phyloP scores from a whole-genome alignment of 1,140 invertebrate species.

The Hesperophylax magnus region DNA sequence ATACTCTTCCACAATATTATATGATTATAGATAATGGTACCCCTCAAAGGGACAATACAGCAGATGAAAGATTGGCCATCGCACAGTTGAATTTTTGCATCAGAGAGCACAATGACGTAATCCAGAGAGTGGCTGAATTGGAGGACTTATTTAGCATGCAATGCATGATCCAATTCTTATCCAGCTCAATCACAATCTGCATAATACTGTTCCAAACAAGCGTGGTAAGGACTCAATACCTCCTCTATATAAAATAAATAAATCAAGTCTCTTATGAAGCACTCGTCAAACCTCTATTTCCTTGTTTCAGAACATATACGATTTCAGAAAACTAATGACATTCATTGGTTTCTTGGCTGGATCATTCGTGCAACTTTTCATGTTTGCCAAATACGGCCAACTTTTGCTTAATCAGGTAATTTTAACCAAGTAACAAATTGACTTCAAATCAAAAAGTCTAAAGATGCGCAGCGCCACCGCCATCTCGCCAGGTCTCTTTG shows the following conservation, averaged over 20 bases:
- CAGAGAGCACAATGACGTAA: constrained; percentile 16
- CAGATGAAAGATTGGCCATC: background rate
- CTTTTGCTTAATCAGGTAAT: constrained; percentile 15
- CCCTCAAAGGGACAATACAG: background rate
- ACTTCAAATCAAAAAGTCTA: no score
- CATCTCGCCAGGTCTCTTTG: no score
- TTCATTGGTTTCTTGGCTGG: constrained; percentile 11
- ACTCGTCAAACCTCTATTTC: background rate
- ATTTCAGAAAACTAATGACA: constrained; percentile 17
- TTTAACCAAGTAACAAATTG: background rate
- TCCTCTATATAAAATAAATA: background rate
- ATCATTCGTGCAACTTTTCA: background rate
- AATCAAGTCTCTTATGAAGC: no score
- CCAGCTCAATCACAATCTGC: constrained; percentile 25
- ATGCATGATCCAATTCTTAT: constrained; percentile 23
- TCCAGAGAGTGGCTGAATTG: constrained; percentile 1
- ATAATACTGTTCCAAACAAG: constrained; percentile 26
- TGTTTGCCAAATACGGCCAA: constrained; percentile 35
- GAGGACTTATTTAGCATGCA: constrained; percentile 25
- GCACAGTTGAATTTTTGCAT: background rate
- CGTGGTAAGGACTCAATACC: background rate
- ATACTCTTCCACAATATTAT: background rate
- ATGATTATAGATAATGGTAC: background rate
- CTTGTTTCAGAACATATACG: constrained; percentile 17
- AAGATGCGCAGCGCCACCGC: no score